These are phyloP conservation scores for Watsonalla binaria DNA, from an alignment of 2,888 invertebrate genomes.

Conservation along the genomic window DNA sequence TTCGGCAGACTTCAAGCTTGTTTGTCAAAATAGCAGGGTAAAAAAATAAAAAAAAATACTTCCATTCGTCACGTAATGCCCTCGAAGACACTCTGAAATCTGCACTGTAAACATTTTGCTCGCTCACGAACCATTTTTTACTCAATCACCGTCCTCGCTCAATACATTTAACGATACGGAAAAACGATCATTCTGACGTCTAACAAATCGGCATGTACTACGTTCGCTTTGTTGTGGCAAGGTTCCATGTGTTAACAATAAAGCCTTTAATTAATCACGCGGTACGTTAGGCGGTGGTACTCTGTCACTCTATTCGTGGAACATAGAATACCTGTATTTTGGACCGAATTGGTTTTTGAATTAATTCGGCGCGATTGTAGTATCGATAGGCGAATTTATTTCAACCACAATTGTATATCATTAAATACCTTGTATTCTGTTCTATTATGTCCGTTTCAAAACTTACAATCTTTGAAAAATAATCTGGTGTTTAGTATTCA, in stretches of 20 bases:
- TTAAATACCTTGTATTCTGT: not conserved
- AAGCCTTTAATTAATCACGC: slow-evolving; percentile 46
- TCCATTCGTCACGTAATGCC: not conserved
- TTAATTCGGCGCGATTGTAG: not conserved
- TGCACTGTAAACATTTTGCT: slow-evolving; percentile 5
- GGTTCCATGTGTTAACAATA: slow-evolving; percentile 43
- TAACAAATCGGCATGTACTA: slow-evolving; percentile 43
- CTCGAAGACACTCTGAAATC: not conserved
- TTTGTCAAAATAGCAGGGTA: no score
- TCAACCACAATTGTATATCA: not conserved
- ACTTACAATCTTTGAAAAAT: no score
- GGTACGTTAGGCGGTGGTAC: slow-evolving; percentile 17
- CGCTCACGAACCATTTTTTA: slow-evolving; percentile 21
- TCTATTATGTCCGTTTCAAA: not conserved
- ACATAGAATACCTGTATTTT: not conserved
- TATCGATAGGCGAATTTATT: not conserved
- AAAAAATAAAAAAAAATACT: not conserved
- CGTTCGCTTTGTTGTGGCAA: slow-evolving; percentile 38
- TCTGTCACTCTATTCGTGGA: slow-evolving; percentile 18
- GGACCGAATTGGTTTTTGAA: not conserved
- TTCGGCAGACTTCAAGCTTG: no score
- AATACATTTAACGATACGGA: slow-evolving; percentile 27
- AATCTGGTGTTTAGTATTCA: no score
- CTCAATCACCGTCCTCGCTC: slow-evolving; percentile 23
- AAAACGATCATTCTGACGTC: slow-evolving; percentile 32